A percentile compares a stretch with the other conserved stretches of the same genome.
These are phyloP conservation scores for Pseudorectes ferrugineus DNA, from an alignment of 2,113 vertebrate species.

Conservation along the genomic window DNA sequence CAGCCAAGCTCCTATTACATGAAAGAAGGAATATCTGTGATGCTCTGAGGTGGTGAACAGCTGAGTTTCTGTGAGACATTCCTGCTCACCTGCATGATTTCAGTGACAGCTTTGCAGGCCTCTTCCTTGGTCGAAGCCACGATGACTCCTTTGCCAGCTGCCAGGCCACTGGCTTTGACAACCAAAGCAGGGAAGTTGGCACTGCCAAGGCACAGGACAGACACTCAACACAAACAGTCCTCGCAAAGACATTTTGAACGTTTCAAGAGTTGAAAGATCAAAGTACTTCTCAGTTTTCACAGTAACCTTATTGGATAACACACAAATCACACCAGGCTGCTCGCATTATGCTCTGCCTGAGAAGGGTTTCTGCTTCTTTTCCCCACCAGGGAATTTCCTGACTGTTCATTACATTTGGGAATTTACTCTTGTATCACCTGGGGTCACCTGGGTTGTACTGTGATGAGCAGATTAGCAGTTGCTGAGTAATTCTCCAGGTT, in stretches of 20 bases:
- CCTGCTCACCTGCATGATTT: slow-evolving; percentile 88
- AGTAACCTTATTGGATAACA: not conserved
- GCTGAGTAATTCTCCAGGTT: not conserved
- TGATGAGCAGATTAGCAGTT: not conserved
- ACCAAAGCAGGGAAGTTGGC: slow-evolving; percentile 90
- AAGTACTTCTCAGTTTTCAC: not conserved
- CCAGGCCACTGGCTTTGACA: slow-evolving; percentile 93
- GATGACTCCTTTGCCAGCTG: slow-evolving; percentile 92
- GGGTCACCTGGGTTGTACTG: not conserved
- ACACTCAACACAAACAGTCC: not conserved
- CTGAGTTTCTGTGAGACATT: not conserved
- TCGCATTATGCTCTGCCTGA: not conserved
- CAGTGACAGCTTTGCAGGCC: slow-evolving; percentile 88
- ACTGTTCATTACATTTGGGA: not conserved
- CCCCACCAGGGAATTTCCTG: not conserved
- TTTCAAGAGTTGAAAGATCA: not conserved
- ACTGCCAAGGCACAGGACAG: slow-evolving; percentile 63
- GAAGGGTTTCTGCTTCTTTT: not conserved
- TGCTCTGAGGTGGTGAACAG: not conserved
- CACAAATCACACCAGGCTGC: not conserved
- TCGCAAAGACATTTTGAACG: not conserved
- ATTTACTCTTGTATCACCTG: not conserved
- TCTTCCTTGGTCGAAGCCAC: slow-evolving; percentile 83
- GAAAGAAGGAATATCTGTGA: not conserved
- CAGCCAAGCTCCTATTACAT: not conserved